Evolutionary conservation across 2,888 invertebrate genomes (phyloP).

Genomic region (Xiphydria camelus): DNA sequence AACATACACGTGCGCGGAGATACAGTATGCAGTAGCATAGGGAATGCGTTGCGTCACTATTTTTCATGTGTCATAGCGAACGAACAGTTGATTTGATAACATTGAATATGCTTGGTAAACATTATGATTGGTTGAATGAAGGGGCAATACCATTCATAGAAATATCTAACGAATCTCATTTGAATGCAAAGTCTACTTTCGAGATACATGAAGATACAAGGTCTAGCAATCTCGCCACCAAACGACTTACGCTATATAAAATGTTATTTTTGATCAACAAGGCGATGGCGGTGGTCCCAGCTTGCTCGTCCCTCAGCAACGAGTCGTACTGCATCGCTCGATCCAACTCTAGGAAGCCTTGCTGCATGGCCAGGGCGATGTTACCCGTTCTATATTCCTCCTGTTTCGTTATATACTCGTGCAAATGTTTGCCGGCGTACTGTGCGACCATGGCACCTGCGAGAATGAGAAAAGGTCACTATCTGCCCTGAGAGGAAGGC

Average conservation of each 20-base stretch:
- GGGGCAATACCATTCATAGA: too few species aligned
- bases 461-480: slow-evolving; percentile 33
- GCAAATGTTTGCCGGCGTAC: slow-evolving; percentile 92
- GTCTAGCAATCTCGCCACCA: too few species aligned
- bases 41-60: too few species aligned
- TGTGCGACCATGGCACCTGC: slow-evolving; percentile 87
- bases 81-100: too few species aligned
- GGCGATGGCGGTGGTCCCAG: slow-evolving; percentile 92
- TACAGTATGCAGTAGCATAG: too few species aligned
- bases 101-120: too few species aligned
- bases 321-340: slow-evolving; percentile 90
- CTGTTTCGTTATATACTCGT: slow-evolving; percentile 84
- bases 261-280: slow-evolving; percentile 81
- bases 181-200: too few species aligned
- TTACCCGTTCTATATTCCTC: slow-evolving; percentile 83
- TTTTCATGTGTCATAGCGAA: too few species aligned
- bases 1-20: too few species aligned
- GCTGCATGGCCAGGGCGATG: slow-evolving; percentile 79
- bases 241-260: slow-evolving; percentile 76
- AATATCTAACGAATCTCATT: too few species aligned
- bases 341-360: slow-evolving; percentile 91
- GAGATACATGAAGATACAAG: too few species aligned
- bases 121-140: too few species aligned
- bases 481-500: not conserved
- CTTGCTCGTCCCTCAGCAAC: slow-evolving; percentile 85